These are phyloP conservation scores for Phymorhynchus buccinoides DNA, from an alignment of 1,140 invertebrate genomes.

Conservation along the genomic window DNA sequence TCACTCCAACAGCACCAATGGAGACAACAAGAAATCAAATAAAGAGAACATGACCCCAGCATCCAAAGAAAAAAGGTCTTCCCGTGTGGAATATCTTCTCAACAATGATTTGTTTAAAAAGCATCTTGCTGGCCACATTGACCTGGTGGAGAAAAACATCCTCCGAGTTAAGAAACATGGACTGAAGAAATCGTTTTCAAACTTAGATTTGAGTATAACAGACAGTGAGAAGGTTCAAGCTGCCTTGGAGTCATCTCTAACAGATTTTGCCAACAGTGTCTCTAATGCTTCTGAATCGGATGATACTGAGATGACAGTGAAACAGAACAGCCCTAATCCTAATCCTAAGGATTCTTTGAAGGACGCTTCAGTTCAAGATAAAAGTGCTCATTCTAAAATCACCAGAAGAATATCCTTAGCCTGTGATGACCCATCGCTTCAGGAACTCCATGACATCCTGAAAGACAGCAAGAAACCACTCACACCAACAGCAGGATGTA, in stretches of 20 bases:
- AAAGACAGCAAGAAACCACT: not conserved
- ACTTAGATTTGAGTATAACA: constrained; percentile 29
- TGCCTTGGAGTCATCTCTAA: constrained; percentile 5
- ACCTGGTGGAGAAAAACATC: constrained; percentile 35
- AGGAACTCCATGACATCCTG: not conserved
- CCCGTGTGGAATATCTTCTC: constrained; percentile 34
- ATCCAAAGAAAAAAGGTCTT: not conserved
- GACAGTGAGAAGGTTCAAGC: not conserved
- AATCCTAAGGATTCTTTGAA: not conserved
- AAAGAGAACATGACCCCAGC: not conserved
- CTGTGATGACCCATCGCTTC: constrained; percentile 14
- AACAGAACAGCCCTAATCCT: not conserved
- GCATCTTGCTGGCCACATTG: constrained; percentile 35
- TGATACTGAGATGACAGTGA: not conserved
- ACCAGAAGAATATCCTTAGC: not conserved
- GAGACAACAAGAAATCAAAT: not conserved
- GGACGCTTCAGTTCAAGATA: not conserved
- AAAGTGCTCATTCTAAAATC: not conserved
- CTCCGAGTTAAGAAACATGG: constrained; percentile 13
- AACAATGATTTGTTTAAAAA: constrained; percentile 43
- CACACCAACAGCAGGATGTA: not conserved
- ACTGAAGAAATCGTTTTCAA: constrained; percentile 40
- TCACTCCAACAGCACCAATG: not conserved
- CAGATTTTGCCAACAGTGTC: not conserved
- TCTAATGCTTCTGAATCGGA: not conserved